Base-by-base conservation (phyloP, 1,140 invertebrate species). In the Brachystomella parvula region DNA sequence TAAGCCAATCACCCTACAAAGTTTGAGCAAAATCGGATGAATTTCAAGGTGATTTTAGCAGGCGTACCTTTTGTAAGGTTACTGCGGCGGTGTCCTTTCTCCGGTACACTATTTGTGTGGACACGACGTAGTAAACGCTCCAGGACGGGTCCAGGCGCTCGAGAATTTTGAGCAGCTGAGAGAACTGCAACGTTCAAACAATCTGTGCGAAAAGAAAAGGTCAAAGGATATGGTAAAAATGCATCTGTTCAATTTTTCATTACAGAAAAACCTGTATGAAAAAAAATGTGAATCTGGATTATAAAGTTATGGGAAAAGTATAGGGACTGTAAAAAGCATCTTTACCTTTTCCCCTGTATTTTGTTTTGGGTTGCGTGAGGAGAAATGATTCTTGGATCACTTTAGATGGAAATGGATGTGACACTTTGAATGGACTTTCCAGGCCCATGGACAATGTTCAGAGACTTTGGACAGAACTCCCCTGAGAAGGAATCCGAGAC, bases 401-500 rank as follows among this genome's bases (percentile, higher is more conserved):
- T 24, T 32, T n/a, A 12, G 35, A 17, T 6, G 66, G 65, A 61
- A 67, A 71, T 47, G 65, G 65, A 68, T 65, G 58, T 53, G 62
- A 49, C 58, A 71, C 21, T 62, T 65, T 67, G 33, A 71, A 67
- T 47, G 65, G 63, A 65, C 56, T 56, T 24, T 44, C 47, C 31
- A 65, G 35, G 30, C 49, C 58, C n/a, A 30, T 33, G 60, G n/a
- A 71, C 64, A 44, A 68, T 63, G 63, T 67, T 64, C 26, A 68
- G 62, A 12, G 69, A 67, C 61, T 58, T 71, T 2, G 61, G 61
- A 63, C 47, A 67, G n/a, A 57, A 35, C 47, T 71, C 65, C 56
- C 61, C 44, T 33, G 59, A 57, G 61, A 62, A 71, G 29, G 65
- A 19, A 53, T 68, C 59, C 19, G n/a, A 67, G 1, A 44, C 66